Percentiles rank a stretch among this genome's conserved stretches.
Evolutionary conservation across 2,113 vertebrate species (phyloP).

Genomic region (Eira barbara): DNA sequence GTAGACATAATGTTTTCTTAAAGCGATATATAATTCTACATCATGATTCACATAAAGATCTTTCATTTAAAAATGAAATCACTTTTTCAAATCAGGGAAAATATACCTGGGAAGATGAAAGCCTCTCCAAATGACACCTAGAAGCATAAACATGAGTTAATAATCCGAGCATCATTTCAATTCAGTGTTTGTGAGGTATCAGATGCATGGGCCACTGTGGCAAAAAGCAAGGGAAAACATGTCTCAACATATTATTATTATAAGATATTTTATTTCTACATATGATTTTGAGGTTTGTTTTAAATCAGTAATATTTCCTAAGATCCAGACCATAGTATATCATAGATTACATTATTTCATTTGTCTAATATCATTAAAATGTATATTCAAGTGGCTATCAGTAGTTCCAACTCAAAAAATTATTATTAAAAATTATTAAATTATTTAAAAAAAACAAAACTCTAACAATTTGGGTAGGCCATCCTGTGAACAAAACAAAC

Average conservation of each 20-base stretch:
- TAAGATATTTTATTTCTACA: neutral
- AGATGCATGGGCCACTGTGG: neutral
- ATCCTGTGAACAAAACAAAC: neutral
- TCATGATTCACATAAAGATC: neutral
- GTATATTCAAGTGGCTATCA: neutral
- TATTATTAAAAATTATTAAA: too few species aligned
- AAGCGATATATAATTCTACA: slow-evolving; percentile 31
- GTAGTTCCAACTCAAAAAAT: neutral
- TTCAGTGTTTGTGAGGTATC: neutral
- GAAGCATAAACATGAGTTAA: slow-evolving; percentile 10
- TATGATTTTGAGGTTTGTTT: neutral
- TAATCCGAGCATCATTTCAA: neutral
- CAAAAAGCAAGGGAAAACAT: neutral
- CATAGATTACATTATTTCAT: neutral
- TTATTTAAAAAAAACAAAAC: neutral
- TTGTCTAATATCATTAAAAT: neutral
- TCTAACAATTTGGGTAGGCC: neutral
- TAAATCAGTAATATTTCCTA: neutral
- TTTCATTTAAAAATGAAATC: slow-evolving; percentile 46
- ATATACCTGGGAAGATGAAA: slow-evolving; percentile 24
- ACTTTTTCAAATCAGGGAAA: slow-evolving; percentile 20
- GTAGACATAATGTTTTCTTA: neutral
- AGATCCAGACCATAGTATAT: neutral
- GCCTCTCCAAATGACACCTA: neutral
- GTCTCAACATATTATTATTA: neutral